Evolutionary conservation across 2,888 invertebrate genomes (phyloP), one percentile per base, ranked within the genome.

Genomic region (Actias luna): DNA sequence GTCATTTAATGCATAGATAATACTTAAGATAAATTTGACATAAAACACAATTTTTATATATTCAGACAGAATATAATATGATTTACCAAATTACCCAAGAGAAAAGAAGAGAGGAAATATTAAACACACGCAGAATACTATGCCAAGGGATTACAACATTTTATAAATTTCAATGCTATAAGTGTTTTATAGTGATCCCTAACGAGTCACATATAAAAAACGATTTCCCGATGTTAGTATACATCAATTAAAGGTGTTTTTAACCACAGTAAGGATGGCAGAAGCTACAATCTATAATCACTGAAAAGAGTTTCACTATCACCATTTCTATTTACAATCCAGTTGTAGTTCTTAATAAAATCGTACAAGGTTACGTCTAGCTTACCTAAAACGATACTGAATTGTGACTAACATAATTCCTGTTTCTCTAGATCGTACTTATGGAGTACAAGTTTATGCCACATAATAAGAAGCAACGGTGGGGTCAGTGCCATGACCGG

Each of bases 401-500:
- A 18, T 8, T 18, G 18, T 42, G 18, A n/a, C 8, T 18, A 42
- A 5, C 42, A 50, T 10, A 10, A 50, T 25, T 50, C 29, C 61
- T 39, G 18, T 50, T 35, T 27, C 50, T 42, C 31, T 61, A 58
- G 42, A 60, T 36, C 65, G 71, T 74, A 71, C 69, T 76, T 65
- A 66, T 76, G 70, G 74, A 73, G 71, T 71, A 76, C 73, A 77
- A 50, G 12, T 50, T 76, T 82, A 83, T 81, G 81, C 84, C 83
- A 68, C 80, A 80, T 82, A 75, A 77, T 74, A 50, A 50, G 88
- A 83, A 88, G 88, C 88, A 71, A 69, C 62, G 66, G 75, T 82
- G 85, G 85, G 88, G 87, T 88, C 88, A 87, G 83, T 87, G 87
- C 81, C 84, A 79, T 77, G 80, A 73, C 70, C 83, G 79, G 72